Evolutionary conservation across 2,888 invertebrate genomes (phyloP).

Genomic region (Drosophila yooni): DNA sequence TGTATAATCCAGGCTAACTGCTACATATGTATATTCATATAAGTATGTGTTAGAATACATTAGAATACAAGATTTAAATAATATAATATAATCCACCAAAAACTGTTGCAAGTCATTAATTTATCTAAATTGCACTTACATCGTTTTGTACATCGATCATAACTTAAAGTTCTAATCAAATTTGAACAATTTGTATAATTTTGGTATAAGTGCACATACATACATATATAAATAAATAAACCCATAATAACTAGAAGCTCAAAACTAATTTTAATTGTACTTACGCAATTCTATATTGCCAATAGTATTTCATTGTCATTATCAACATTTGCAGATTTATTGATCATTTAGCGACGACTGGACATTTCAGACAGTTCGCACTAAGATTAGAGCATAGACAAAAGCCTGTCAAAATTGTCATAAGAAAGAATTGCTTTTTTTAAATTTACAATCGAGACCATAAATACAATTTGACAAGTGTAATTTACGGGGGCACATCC

Average conservation of each 20-base stretch:
- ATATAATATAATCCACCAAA: background rate
- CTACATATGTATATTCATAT: background rate
- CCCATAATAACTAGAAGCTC: background rate
- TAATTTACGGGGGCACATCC: slow-evolving; percentile 5
- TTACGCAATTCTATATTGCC: slow-evolving; percentile 4
- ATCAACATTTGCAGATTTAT: slow-evolving; percentile 1
- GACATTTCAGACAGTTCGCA: slow-evolving; percentile 5
- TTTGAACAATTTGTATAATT: too few species aligned
- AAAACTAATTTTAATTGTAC: background rate
- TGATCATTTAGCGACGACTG: background rate
- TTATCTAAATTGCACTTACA: background rate
- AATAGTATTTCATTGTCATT: slow-evolving; percentile 8
- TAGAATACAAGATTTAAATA: background rate
- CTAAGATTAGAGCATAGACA: slow-evolving; percentile 28
- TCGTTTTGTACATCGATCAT: too few species aligned
- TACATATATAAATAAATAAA: background rate
- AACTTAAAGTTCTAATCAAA: too few species aligned
- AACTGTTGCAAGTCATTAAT: background rate
- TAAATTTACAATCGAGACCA: slow-evolving; percentile 2
- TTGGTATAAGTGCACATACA: too few species aligned
- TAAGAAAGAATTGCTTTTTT: slow-evolving; percentile 15
- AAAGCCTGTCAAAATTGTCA: slow-evolving; percentile 5
- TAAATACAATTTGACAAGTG: slow-evolving; percentile 20
- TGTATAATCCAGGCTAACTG: background rate
- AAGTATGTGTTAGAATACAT: background rate